Conservation (phyloP, 2,888 invertebrate genomes). For the Iselma pallidipennis region DNA sequence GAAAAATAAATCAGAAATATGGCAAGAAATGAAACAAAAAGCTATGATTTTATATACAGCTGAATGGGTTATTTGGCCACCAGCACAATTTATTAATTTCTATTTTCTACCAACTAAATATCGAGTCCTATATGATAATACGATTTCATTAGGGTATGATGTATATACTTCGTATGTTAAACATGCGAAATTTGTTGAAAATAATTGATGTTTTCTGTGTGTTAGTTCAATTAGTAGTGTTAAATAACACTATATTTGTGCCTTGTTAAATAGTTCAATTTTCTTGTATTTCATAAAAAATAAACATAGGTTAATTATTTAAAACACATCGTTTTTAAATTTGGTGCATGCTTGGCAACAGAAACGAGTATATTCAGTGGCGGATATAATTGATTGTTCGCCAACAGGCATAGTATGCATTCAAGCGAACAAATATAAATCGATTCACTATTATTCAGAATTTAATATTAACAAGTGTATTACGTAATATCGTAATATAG, state of each 20-base stretch:
- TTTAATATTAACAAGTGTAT: no score
- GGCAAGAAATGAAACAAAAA: constrained; percentile 71
- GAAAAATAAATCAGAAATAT: constrained; percentile 63
- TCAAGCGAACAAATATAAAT: no score
- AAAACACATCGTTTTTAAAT: background rate
- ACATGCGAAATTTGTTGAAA: constrained; percentile 50
- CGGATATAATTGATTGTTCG: no score
- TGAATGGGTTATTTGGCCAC: constrained; percentile 93
- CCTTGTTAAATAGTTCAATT: background rate
- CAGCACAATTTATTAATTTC: constrained; percentile 92
- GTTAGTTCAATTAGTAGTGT: background rate
- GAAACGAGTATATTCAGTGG: no score
- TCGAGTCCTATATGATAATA: constrained; percentile 85
- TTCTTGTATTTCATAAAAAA: background rate
- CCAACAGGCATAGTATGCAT: no score
- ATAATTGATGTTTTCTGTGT: background rate
- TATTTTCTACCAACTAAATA: constrained; percentile 80
- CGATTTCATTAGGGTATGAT: constrained; percentile 84
- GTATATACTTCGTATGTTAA: constrained; percentile 82
- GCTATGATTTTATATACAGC: constrained; percentile 79
- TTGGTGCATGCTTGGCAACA: no score
- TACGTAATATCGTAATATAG: no score
- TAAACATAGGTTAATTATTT: background rate
- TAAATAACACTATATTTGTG: background rate
- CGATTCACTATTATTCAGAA: no score